Evolutionary conservation across 1,140 invertebrate genomes (phyloP), one percentile per base, ranked within the genome.

Genomic region (Sarcophaga bullata): DNA sequence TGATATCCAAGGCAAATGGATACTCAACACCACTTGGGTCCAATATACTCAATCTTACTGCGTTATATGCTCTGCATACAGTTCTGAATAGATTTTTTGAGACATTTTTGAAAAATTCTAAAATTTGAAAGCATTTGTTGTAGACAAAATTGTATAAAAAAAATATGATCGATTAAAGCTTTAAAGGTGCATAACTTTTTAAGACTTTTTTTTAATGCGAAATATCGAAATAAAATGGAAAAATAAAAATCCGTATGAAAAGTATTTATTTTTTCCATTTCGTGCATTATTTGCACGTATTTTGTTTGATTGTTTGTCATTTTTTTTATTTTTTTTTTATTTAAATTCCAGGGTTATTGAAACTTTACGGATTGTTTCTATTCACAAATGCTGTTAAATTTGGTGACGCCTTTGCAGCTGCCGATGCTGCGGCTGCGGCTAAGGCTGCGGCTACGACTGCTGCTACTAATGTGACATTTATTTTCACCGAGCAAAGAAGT

Each of bases 301-400:
- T 37, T 37, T 37, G 25, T 37, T 37, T 37, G 4, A 37, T 2
- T 37, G 25, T 37, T 37, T 37, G 25, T 4, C 25, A 37, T 37
- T 37, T 4, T 37, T 37, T 37, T 2, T 4, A 4, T 37, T 37
- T 37, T 37, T 37, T 37, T 58, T 11, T 11, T 15, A 58, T 58
- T 58, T 11, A 11, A 58, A 58, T 58, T 58, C 19, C 58, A 68
- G 58, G 58, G 58, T 68, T 68, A 68, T 68, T 68, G 58, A 68
- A 68, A 68, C 58, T 68, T 68, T 68, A 68, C 58, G 58, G n/a
- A 68, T 68, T 68, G 4, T 68, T 68, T 68, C 8, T 68, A 17
- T 13, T 58, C 58, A 68, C 54, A 13, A 58, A 58, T 58, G 54
- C 54, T n/a, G n/a, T 58, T 58, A 13, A 58, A 13, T 3, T 58